Percentiles rank a stretch among this genome's conserved stretches.
Evolutionary conservation across 1,140 invertebrate genomes (phyloP).

Genomic region (Drosophila arawakana): DNA sequence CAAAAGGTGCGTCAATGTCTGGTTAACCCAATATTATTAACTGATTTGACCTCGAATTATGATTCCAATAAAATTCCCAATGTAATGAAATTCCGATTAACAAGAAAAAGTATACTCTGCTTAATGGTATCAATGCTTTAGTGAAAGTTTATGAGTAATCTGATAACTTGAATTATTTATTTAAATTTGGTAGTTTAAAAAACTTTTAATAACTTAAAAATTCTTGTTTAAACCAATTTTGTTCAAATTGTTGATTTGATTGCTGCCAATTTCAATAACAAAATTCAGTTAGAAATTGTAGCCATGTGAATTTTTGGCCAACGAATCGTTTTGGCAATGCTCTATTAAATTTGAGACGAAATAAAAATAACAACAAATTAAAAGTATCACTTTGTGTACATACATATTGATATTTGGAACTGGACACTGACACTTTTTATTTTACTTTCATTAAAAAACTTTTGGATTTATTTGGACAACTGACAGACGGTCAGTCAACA

Average conservation of each 20-base stretch:
- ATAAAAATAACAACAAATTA: conserved; percentile 27
- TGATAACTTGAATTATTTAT: not conserved
- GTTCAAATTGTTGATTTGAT: not conserved
- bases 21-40: conserved; percentile 14
- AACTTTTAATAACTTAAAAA: too few relatives aligned
- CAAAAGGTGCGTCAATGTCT: conserved; percentile 45
- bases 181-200: not conserved
- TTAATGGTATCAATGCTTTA: too few relatives aligned
- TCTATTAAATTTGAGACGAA: conserved; percentile 16
- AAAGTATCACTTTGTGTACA: conserved; percentile 32
- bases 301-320: conserved; percentile 10
- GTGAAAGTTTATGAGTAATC: conserved; percentile 4
- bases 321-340: conserved; percentile 14
- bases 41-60: not conserved
- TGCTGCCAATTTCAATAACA: not conserved
- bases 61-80: not conserved
- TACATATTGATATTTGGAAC: conserved; percentile 22
- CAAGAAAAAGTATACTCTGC: too few relatives aligned
- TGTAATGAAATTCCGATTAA: not conserved
- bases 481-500: conserved; percentile 44
- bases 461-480: conserved; percentile 62
- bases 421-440: conserved; percentile 39
- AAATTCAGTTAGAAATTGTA: not conserved
- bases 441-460: conserved; percentile 73
- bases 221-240: too few relatives aligned